These are phyloP conservation scores for Ormyrus rosae DNA, from an alignment of 2,888 invertebrate genomes.

Conservation along the genomic window DNA sequence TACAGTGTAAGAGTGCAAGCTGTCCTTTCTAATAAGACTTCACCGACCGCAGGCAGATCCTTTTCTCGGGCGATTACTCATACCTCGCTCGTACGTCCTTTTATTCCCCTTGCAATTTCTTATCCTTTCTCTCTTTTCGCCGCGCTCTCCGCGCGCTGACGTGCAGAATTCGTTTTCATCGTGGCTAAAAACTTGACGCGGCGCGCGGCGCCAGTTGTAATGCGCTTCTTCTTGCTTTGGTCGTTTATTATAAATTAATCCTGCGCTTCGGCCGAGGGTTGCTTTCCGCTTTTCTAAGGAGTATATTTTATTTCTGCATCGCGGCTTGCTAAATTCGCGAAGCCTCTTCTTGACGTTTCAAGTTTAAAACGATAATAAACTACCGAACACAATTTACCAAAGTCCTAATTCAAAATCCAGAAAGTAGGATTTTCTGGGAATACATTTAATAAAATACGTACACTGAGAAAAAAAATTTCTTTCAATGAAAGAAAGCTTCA, in stretches of 20 bases:
- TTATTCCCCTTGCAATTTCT: constrained; percentile 1
- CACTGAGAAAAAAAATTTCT: no score
- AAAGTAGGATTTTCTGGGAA: no score
- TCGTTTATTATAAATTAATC: constrained; percentile 18
- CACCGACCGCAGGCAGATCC: constrained; percentile 3
- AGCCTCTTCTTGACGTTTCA: no score
- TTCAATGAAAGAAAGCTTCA: no score
- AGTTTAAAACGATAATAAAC: no score
- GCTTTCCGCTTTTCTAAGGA: background rate
- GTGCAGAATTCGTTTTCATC: constrained; percentile 38
- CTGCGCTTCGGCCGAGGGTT: background rate
- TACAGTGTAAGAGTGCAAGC: background rate
- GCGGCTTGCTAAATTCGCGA: no score
- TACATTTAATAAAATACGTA: no score
- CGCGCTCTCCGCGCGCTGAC: background rate
- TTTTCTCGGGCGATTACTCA: constrained; percentile 38
- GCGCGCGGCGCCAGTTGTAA: constrained; percentile 35
- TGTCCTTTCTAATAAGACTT: constrained; percentile 31
- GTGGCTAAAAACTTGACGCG: constrained; percentile 6
- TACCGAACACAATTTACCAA: no score
- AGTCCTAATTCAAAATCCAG: no score
- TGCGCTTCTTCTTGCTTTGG: background rate
- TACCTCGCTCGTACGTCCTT: background rate
- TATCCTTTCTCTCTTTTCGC: background rate
- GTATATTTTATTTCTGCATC: no score